A percentile compares a stretch with the other conserved stretches of the same genome.
Conservation (phyloP, 2,797 vertebrate species). For the Tamandua tetradactyla region DNA sequence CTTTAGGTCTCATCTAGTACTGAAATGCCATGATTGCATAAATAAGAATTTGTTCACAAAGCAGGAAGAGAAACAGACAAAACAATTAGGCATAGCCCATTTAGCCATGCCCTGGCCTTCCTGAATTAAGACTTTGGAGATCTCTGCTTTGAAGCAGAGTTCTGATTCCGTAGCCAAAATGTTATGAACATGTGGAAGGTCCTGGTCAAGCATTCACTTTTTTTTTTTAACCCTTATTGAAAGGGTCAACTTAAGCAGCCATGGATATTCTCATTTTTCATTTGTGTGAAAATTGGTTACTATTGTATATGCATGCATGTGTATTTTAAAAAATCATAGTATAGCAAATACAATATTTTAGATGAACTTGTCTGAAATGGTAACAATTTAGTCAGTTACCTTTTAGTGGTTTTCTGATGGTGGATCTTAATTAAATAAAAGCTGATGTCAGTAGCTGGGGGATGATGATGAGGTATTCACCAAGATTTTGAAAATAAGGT, state of each 20-base stretch:
- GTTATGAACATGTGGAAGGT: not conserved
- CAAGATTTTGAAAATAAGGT: constrained; percentile 6
- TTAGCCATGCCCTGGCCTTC: constrained; percentile 32
- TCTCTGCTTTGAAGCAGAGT: not conserved
- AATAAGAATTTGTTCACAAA: constrained; percentile 70
- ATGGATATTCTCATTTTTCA: not conserved
- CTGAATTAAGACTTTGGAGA: not conserved
- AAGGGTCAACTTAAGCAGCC: not conserved
- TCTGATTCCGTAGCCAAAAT: not conserved
- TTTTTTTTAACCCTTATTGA: not conserved
- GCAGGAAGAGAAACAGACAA: constrained; percentile 69
- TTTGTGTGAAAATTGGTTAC: not conserved
- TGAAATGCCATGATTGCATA: constrained; percentile 64
- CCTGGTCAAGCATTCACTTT: not conserved
- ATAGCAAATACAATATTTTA: not conserved
- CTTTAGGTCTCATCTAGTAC: constrained; percentile 59
- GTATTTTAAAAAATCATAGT: not conserved
- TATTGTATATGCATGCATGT: not conserved
- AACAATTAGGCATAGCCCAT: constrained; percentile 25
- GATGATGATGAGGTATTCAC: not conserved
- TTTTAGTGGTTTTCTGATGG: constrained; percentile 11
- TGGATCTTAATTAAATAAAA: constrained; percentile 19
- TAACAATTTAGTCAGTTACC: not conserved
- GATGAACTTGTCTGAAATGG: not conserved
- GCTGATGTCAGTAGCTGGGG: not conserved